Conservation (phyloP, 2,797 vertebrate genomes). For the Dicrostonyx torquatus region DNA sequence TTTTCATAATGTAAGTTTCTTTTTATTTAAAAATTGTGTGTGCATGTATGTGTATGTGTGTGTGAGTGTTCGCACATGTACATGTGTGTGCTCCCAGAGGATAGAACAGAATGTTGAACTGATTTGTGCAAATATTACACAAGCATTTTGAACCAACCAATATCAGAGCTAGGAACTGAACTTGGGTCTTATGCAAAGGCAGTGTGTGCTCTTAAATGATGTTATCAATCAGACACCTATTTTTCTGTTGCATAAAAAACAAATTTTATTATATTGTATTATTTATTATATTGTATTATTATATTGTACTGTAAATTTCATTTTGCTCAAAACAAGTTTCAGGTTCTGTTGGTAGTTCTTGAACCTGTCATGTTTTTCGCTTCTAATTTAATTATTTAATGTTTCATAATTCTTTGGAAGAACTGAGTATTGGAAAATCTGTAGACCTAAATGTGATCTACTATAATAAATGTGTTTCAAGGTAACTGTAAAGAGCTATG, state of each 20-base stretch:
- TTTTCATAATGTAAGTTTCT: not conserved
- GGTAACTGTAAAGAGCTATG: not conserved
- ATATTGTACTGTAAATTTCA: not conserved
- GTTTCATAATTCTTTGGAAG: not conserved
- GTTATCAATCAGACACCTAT: not conserved
- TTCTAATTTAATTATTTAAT: not conserved
- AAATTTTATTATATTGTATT: not conserved
- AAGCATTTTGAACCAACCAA: not conserved
- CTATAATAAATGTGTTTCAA: not conserved
- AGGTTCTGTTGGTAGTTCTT: not conserved
- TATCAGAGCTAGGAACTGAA: not conserved
- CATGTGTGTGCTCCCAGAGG: not conserved
- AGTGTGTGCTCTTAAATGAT: not conserved
- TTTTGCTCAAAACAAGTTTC: not conserved
- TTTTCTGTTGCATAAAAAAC: not conserved
- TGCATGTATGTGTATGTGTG: not conserved
- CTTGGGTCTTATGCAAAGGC: not conserved
- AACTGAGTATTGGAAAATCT: not conserved
- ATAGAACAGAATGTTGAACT: not conserved
- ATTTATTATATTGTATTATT: not conserved
- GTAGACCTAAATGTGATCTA: not conserved
- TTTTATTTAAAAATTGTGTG: not conserved
- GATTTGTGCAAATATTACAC: not conserved
- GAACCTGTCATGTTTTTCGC: not conserved
- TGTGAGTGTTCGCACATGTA: not conserved